Evolutionary conservation across 2,888 invertebrate genomes (phyloP).

Genomic region (Polyommatus iphigenia): DNA sequence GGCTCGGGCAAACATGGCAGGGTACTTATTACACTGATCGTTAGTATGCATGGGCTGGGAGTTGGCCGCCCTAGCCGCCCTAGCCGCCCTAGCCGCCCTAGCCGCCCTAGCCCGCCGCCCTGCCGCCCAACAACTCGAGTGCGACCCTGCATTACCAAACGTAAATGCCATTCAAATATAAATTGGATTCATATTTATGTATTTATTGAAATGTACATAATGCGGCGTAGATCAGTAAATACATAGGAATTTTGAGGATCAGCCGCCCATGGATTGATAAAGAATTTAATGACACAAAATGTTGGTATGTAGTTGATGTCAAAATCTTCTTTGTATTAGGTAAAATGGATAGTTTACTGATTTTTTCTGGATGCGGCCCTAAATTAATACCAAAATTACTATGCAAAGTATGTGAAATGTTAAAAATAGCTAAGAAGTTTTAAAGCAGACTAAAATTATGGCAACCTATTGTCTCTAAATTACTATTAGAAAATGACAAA

Average conservation of each 20-base stretch:
- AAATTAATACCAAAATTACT: too few species aligned
- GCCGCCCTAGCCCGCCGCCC: constrained; percentile 53
- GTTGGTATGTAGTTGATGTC: too few species aligned
- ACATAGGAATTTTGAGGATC: background rate
- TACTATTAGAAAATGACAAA: background rate
- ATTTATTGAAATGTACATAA: background rate
- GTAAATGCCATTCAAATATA: constrained; percentile 19
- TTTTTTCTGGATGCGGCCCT: too few species aligned
- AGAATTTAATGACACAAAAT: background rate
- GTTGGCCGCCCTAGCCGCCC: constrained; percentile 45
- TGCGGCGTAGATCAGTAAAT: background rate
- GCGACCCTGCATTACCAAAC: constrained; percentile 31
- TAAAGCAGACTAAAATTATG: background rate
- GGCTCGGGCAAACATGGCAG: constrained; percentile 62
- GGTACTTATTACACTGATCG: constrained; percentile 70
- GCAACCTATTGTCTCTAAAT: background rate
- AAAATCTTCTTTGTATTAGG: too few species aligned
- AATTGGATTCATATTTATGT: constrained; percentile 19
- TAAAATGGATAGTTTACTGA: too few species aligned
- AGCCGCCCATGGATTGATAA: background rate
- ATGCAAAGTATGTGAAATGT: background rate
- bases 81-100: constrained; percentile 44
- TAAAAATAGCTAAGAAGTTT: background rate
- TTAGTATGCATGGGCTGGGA: constrained; percentile 80
- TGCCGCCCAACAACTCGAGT: constrained; percentile 45